Conservation (phyloP, 2,113 vertebrate genomes). For the Scytalopus superciliaris region DNA sequence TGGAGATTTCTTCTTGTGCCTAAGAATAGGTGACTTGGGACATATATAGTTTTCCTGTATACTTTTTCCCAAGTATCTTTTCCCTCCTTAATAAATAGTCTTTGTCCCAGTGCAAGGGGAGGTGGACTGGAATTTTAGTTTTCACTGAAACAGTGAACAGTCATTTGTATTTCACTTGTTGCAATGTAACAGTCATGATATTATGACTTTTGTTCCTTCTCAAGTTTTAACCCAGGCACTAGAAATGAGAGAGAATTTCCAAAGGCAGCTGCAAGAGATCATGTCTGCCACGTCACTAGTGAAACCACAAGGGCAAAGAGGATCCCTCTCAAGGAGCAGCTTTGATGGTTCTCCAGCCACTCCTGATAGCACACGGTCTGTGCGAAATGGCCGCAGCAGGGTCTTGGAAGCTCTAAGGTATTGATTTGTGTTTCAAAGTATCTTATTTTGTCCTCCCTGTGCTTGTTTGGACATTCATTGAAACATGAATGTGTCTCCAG, state of each 20-base stretch:
- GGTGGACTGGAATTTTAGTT: neutral
- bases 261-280: slow-evolving; percentile 93
- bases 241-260: slow-evolving; percentile 94
- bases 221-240: slow-evolving; percentile 84
- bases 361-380: slow-evolving; percentile 75
- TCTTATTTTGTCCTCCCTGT: neutral
- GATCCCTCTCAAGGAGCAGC: slow-evolving; percentile 74
- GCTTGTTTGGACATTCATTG: neutral
- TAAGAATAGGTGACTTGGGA: neutral
- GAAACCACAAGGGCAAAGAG: slow-evolving; percentile 78
- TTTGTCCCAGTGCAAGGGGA: neutral
- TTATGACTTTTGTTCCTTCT: neutral
- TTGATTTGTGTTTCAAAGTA: neutral
- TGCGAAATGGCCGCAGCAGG: slow-evolving; percentile 80
- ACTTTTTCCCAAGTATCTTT: neutral
- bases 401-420: slow-evolving; percentile 92
- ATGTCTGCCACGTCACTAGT: slow-evolving; percentile 92
- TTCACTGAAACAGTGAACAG: neutral
- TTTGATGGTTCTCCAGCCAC: slow-evolving; percentile 78
- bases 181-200: neutral
- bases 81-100: neutral
- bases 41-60: neutral
- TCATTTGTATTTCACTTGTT: neutral
- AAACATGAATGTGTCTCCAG: neutral
- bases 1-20: neutral